phyloP scores from a whole-genome alignment of 2,888 invertebrate species.

The Drosophila quinaria region DNA sequence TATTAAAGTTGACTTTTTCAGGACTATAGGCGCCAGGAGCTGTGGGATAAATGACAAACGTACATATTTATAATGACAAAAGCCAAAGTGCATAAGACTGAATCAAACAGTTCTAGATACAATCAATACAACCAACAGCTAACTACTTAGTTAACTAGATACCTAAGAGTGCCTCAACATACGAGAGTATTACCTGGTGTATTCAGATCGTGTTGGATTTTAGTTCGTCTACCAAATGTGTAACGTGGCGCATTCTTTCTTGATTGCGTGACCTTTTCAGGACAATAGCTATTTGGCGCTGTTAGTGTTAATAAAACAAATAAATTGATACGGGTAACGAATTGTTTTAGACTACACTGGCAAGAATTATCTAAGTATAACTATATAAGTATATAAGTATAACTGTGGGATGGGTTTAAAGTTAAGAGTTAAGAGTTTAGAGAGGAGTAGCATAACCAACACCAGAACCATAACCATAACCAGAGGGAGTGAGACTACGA shows the following conservation, averaged over 20 bases:
- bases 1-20: conserved; percentile 87
- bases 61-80: not conserved
- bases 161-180: conserved; percentile 37
- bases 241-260: conserved; percentile 86
- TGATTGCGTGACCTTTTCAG: conserved; percentile 87
- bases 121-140: conserved; percentile 29
- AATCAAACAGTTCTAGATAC: conserved; percentile 8
- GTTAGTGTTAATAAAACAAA: conserved; percentile 82
- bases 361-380: not conserved
- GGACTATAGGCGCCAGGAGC: conserved; percentile 86
- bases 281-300: conserved; percentile 86
- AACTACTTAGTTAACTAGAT: conserved; percentile 34
- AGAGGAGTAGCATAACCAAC: conserved; percentile 18
- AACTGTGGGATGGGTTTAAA: conserved; percentile 25
- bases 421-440: conserved; percentile 23
- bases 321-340: conserved; percentile 52
- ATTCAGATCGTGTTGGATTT: conserved; percentile 83
- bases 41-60: conserved; percentile 51
- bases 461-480: conserved; percentile 49
- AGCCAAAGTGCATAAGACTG: not conserved
- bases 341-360: conserved; percentile 34
- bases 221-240: conserved; percentile 87
- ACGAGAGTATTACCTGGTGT: conserved; percentile 82
- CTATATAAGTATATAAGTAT: conserved; percentile 29
- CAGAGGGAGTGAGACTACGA: conserved; percentile 14